Evolutionary conservation across 92 coral and sea anemone species (phyloP), one percentile per base, ranked within the genome.

Genomic region (Diadumene lineata): DNA sequence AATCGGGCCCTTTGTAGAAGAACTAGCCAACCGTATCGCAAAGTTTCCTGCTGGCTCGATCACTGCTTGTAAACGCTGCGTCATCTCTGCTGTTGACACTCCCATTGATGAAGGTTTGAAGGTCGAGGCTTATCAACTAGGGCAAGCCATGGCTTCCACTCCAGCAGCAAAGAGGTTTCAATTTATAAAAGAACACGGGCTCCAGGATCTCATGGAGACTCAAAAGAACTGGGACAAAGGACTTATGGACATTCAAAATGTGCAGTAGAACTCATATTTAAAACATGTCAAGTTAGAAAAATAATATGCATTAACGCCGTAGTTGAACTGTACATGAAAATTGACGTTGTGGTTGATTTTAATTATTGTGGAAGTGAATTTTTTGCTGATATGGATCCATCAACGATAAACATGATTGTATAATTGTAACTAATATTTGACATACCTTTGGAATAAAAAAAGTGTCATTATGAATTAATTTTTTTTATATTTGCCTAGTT

Each of bases 181-280:
- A 24, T 33, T 27, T 68, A 93, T 84, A 19, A 92, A 88, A 64
- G 97, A 92, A 63, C 22, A 92, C 33, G 93, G 91, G 6, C 71
- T 92, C 21, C 97, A 92, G 69, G 58, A 88, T 77, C 91, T 88
- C 72, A 43, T 92, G 66, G 91, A 92, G 44, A 79, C 89, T 1
- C 97, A 92, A 71, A 92, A 85, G 79, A 92, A 92, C 34, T 92
- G 97, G 97, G 97, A 92, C 21, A 92, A 92, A 56, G 97, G 93
- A 50, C 84, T 92, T 0, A 88, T 92, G 93, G 97, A 88, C 70
- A 55, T 92, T 19, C 97, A 92, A 69, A 70, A 38, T 10, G 28
- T 92, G 25, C 91, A 87, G 70, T 90, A 75, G 31, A 32, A 38
- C 6, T 4, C 13, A 38, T 13, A 38, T 38, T 6, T 38, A 57